These are phyloP conservation scores for Penaeus monodon DNA, from an alignment of 2,888 invertebrate genomes.

Conservation along the genomic window DNA sequence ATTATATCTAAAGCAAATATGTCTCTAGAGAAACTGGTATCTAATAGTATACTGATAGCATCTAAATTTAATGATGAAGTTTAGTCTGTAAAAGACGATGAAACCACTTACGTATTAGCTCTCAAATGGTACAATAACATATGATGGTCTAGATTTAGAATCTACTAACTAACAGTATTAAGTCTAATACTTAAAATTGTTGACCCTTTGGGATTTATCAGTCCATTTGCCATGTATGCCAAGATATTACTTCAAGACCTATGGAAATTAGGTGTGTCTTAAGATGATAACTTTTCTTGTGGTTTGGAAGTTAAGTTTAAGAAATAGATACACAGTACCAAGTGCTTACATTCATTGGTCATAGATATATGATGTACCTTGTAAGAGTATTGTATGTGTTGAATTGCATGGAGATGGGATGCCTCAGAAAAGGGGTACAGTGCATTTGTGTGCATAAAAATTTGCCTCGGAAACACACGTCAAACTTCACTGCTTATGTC, in stretches of 20 bases:
- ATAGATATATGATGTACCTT: conserved; percentile 3
- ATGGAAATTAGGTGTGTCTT: conserved; percentile 10
- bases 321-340: background rate
- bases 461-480: background rate
- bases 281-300: background rate
- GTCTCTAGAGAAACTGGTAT: conserved; percentile 23
- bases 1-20: conserved; percentile 23
- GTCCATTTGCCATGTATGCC: conserved; percentile 24
- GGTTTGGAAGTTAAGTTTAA: conserved; percentile 12
- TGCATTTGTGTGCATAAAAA: conserved; percentile 21
- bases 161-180: conserved; percentile 10
- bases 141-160: background rate
- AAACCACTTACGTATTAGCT: conserved; percentile 20
- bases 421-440: conserved; percentile 17
- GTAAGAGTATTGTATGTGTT: background rate
- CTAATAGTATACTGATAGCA: conserved; percentile 20
- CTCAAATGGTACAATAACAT: conserved; percentile 23
- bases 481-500: too few relatives aligned
- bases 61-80: conserved; percentile 19
- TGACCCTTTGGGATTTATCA: conserved; percentile 25
- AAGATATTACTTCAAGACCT: conserved; percentile 35
- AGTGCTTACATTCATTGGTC: background rate
- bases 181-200: conserved; percentile 13
- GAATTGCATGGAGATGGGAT: background rate
- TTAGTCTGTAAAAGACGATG: background rate